phyloP scores from a whole-genome alignment of 2,888 invertebrate genomes.

The Leucophenga maculata region DNA sequence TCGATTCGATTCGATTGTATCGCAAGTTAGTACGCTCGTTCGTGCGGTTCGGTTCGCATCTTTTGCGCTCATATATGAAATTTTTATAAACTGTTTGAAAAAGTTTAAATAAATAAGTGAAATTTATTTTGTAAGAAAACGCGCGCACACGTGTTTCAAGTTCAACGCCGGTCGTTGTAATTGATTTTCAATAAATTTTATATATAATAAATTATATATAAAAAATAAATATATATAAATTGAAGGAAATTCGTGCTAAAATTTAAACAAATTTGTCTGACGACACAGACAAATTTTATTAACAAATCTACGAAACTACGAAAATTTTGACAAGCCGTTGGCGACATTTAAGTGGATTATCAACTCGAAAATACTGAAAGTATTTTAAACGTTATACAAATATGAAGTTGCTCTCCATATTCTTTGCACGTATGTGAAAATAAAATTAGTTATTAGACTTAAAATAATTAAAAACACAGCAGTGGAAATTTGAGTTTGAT shows the following conservation, averaged over 20 bases:
- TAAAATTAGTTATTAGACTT: background rate
- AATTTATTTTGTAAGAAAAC: slow-evolving; percentile 10
- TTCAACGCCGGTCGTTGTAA: slow-evolving; percentile 14
- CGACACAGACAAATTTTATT: background rate
- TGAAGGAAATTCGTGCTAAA: background rate
- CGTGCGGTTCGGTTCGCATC: no score
- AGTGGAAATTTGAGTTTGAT: background rate
- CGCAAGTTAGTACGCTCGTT: no score
- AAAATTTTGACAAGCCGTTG: background rate
- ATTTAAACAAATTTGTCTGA: slow-evolving; percentile 6
- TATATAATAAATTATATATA: background rate
- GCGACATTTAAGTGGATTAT: slow-evolving; percentile 23
- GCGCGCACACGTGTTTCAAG: background rate
- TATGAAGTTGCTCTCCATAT: slow-evolving; percentile 65
- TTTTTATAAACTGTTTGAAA: background rate
- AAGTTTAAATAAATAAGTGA: slow-evolving; percentile 7
- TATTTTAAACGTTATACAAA: slow-evolving; percentile 38
- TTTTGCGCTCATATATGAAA: no score
- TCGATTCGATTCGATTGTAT: no score
- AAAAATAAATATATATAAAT: background rate
- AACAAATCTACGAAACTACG: background rate
- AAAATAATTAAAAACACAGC: background rate
- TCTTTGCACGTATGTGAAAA: slow-evolving; percentile 61
- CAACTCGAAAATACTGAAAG: slow-evolving; percentile 10
- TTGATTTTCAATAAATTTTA: no score